These are phyloP conservation scores for Vicugna pacos DNA, from an alignment of 2,113 vertebrate species.

Conservation along the genomic window DNA sequence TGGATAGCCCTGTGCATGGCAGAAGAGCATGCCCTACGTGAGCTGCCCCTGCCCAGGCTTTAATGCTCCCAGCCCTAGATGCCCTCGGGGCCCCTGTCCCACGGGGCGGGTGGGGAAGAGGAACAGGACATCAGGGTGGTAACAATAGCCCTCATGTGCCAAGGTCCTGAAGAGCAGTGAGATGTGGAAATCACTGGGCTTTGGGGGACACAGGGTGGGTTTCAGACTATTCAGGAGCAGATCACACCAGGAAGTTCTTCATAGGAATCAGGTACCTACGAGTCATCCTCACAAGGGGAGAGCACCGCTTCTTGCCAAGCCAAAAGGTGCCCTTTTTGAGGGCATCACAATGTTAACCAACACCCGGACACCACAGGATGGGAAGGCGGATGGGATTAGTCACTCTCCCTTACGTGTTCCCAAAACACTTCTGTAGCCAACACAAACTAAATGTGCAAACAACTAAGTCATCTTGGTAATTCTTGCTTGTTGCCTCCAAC, in stretches of 20 bases:
- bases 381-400: not conserved
- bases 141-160: not conserved
- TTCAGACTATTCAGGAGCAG: slow-evolving; percentile 23
- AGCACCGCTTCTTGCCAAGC: not conserved
- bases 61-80: not conserved
- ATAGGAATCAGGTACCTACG: not conserved
- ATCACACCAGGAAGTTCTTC: not conserved
- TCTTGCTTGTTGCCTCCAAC: not conserved
- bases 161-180: not conserved
- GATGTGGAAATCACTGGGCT: not conserved
- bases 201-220: not conserved
- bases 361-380: not conserved
- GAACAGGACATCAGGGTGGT: not conserved
- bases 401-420: not conserved
- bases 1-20: not conserved
- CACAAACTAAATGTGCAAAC: not conserved
- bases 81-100: not conserved
- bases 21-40: not conserved
- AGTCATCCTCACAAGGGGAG: not conserved
- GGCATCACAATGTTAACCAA: not conserved
- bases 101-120: not conserved
- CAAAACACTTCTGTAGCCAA: not conserved
- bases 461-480: not conserved
- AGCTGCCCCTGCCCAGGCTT: not conserved
- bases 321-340: not conserved